Percentiles rank a stretch among this genome's conserved stretches.
These are phyloP conservation scores for Crotalus helleri DNA, from an alignment of 2,113 vertebrate genomes.

Conservation along the genomic window DNA sequence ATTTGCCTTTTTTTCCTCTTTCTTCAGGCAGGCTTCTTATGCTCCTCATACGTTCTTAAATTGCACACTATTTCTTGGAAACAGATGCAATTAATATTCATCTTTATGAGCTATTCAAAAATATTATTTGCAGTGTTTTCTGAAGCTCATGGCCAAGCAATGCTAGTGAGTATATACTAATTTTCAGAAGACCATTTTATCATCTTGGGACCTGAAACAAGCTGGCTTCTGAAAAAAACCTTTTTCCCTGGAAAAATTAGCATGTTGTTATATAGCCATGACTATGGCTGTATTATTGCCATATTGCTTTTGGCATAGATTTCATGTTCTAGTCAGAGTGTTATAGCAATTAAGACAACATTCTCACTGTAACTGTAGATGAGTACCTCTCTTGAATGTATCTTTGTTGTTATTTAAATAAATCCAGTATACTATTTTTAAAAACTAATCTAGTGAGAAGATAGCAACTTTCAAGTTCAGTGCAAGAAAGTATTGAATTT, in stretches of 20 bases:
- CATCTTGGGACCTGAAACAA: conserved; percentile 39
- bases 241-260: conserved; percentile 11
- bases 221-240: conserved; percentile 29
- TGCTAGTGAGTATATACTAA: conserved; percentile 34
- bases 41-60: conserved; percentile 66
- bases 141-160: conserved; percentile 61
- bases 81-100: conserved; percentile 71
- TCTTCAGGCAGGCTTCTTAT: conserved; percentile 59
- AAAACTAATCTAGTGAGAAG: neutral
- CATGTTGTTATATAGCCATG: conserved; percentile 16
- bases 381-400: neutral
- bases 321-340: neutral
- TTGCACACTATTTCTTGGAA: conserved; percentile 66
- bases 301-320: conserved; percentile 9
- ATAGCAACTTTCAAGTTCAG: neutral
- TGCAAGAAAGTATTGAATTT: neutral
- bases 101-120: conserved; percentile 68
- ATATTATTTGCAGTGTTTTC: conserved; percentile 68
- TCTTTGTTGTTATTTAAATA: neutral
- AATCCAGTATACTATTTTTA: neutral
- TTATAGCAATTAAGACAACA: neutral
- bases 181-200: conserved; percentile 61
- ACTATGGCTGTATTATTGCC: neutral
- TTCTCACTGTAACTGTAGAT: neutral
- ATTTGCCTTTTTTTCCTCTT: conserved; percentile 19